Base-by-base conservation (phyloP, 1,140 invertebrate species). In the Drosophila aff. region DNA sequence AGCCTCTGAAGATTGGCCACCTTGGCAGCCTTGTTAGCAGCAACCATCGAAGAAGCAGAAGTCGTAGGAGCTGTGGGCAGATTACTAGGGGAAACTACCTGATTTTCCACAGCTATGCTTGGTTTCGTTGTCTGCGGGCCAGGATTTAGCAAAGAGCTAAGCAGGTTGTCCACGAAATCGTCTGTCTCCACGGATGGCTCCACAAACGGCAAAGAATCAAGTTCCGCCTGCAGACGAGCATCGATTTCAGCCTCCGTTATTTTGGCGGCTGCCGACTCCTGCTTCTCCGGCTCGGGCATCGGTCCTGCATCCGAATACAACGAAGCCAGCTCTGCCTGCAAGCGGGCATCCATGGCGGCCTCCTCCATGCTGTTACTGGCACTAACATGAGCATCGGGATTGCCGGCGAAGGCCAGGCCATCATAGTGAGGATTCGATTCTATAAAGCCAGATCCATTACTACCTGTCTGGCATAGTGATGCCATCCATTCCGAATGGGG, bases 191-290 rank as follows among this genome's bases (percentile, higher is more conserved):
- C 50, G 47, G 31, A 1, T 36, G 55, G 21, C 26, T 38, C 21
- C 2, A 84, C 47, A 52, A 78, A 47, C 3, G 82, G 82, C 23
- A 84, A 23, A 0, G 77, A 73, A 15, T 85, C 52, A 0, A 84
- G 78, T 41, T 85, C 78, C 15, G 65, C 73, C 43, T 81, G 64
- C 21, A 84, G 47, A 0, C 82, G 55, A 2, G 82, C 82, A 55
- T 84, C 82, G 2, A 84, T 85, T 5, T 69, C 82, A 1, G 26
- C 21, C 7, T 72, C 66, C 0, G 0, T 4, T 21, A 59, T 26
- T 4, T 1, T 4, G n/a, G 8, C 4, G 9, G 3, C 2, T 2
- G 0, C n/a, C 2, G 23, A 8, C 6, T 7, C 1, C 5, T 16
- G 2, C 3, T 53, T 9, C 18, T 9, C 18, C 8, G 33, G 52